Evolutionary conservation across 2,888 invertebrate genomes (phyloP), one percentile per base, ranked within the genome.

Genomic region (Rhagophthalmus giganteus): DNA sequence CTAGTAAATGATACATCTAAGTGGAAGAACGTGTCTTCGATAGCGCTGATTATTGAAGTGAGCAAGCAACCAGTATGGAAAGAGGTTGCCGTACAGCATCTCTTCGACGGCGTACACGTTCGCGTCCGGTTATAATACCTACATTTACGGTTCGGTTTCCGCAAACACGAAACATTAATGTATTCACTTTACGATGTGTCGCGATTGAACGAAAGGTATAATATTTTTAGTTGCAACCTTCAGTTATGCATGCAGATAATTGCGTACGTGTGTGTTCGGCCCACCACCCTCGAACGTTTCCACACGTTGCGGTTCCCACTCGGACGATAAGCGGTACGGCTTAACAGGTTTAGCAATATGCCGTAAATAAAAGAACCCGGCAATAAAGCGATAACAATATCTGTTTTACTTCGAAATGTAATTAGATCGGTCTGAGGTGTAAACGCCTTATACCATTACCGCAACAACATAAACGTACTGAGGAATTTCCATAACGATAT

Each of bases 371-470:
- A 52, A 52, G 40, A 52, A 37, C 40, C 46, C 31, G 35, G 56
- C 49, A 41, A 52, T 52, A 59, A 59, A 55, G 50, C 52, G 59
- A 59, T 57, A 59, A 55, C 59, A 55, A 53, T 55, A 59, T 59
- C 55, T 57, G 45, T 50, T 55, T 54, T 44, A 45, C 55, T 45
- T 53, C 49, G 57, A 53, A 55, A 59, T 41, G 52, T 59, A 59
- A 59, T 59, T 59, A 59, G 53, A 51, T 52, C 48, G 48, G 55
- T 45, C 48, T 61, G 44, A 44, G 27, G 44, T 49, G 41, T 47
- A 41, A 44, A 44, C 44, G 28, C 24, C 34, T 35, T 44, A 41
- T 32, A 27, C 40, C 24, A 28, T 16, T 28, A 44, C 34, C 44
- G 44, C 34, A 44, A 44, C 34, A 16, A 20, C 34, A 27, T 28